Conservation (phyloP, 2,113 vertebrate species). For the Phylloscopus trochiloides region DNA sequence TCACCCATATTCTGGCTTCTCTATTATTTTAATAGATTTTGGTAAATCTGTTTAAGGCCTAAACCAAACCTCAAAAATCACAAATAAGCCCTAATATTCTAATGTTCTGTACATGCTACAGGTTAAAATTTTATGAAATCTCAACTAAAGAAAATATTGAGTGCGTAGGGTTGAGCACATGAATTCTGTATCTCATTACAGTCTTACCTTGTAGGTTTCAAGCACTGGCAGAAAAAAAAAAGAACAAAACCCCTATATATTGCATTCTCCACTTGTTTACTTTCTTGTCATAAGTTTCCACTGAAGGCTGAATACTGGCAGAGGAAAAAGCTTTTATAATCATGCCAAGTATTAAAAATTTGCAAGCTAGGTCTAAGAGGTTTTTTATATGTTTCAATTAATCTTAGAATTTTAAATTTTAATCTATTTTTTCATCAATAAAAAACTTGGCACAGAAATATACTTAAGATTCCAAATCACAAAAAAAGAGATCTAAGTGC, state of each 20-base stretch:
- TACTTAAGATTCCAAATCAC: neutral
- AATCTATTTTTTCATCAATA: neutral
- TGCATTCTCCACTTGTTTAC: neutral
- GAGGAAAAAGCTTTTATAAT: neutral
- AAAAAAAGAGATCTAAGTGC: neutral
- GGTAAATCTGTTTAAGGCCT: neutral
- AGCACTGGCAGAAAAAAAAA: neutral
- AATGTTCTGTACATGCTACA: neutral
- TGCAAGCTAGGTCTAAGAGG: neutral
- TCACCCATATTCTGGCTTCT: neutral
- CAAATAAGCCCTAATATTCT: neutral
- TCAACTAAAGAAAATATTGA: neutral
- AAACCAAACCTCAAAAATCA: neutral
- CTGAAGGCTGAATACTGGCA: neutral
- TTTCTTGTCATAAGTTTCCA: neutral
- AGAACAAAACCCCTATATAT: neutral
- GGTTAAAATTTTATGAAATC: neutral
- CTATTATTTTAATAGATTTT: neutral
- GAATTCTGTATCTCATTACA: neutral
- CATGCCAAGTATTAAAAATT: neutral
- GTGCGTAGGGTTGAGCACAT: rapidly evolving
- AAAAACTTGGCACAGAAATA: neutral
- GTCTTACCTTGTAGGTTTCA: neutral
- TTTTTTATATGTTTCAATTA: neutral
- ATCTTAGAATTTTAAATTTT: neutral